Conservation (phyloP, 2,888 invertebrate species). For the Uropetala carovei region DNA sequence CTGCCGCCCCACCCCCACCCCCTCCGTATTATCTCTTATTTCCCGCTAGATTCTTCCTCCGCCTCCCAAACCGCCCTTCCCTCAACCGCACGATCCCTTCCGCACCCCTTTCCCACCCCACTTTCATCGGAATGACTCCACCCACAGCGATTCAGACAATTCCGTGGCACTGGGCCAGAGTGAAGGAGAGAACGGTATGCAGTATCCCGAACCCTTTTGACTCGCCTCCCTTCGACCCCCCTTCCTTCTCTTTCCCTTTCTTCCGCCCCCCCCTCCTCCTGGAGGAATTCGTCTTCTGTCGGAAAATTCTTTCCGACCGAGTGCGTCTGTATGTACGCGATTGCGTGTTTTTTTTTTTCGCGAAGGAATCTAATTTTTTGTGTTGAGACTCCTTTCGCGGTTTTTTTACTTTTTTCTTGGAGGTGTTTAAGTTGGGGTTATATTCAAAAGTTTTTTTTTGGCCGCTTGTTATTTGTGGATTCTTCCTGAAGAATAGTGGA, state of each 20-base stretch:
- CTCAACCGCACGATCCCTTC: not conserved
- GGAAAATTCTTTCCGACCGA: not conserved
- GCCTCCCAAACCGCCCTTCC: not conserved
- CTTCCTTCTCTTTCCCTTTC: too few species aligned
- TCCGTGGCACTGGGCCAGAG: not conserved
- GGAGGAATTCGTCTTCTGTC: constrained; percentile 14
- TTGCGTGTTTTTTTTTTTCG: not conserved
- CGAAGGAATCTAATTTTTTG: not conserved
- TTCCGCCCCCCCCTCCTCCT: not conserved
- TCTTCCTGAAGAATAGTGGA: not conserved
- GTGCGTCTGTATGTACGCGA: too few species aligned
- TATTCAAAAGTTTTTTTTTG: not conserved
- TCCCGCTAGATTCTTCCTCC: constrained; percentile 1
- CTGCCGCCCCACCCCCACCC: too few species aligned
- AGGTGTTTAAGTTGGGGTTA: not conserved
- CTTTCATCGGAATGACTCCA: not conserved
- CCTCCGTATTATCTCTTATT: not conserved
- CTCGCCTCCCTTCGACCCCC: too few species aligned
- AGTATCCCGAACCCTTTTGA: too few species aligned
- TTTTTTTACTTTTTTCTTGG: not conserved
- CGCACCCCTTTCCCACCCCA: constrained; percentile 17
- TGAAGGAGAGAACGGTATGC: not conserved
- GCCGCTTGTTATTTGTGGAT: not conserved
- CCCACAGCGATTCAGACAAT: constrained; percentile 16
- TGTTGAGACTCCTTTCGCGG: not conserved